Evolutionary conservation across 2,113 vertebrate genomes (phyloP), one percentile per base, ranked within the genome.

Genomic region (Coregonus clupeaformis): DNA sequence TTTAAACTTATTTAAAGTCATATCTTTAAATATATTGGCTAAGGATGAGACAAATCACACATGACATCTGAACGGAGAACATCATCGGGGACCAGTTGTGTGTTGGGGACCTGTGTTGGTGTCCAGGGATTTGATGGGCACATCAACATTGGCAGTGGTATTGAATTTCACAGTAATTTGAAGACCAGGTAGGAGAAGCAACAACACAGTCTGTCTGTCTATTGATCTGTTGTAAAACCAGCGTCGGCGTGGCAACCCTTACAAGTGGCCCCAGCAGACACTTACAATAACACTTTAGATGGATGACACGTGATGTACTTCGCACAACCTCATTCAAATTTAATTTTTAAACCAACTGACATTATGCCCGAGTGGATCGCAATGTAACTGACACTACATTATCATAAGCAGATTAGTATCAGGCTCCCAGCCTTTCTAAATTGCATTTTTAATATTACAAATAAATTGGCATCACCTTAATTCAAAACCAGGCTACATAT

Each of bases 371-470:
- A 65, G 4, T 67, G 65, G 65, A 67, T 42, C n/a, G 20, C 57
- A 60, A 16, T 16, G 57, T 3, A 29, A 20, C 65, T 32, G 30
- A 67, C 13, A 67, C 18, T 67, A 20, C 65, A 32, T 67, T 36
- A 67, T n/a, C 29, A 65, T 65, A n/a, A 66, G 6, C 63, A 6
- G 27, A 65, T 36, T 27, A 30, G 4, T 14, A n/a, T 11, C 30
- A 20, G 18, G 65, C 16, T 18, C 12, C 16, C 49, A 52, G 49
- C 4, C 49, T 1, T 18, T 52, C 49, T 67, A 67, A 30, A 67
- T 67, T 32, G 1, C 14, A 65, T 16, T 13, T 65, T 30, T 65
- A 29, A 65, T 65, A 67, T 67, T 36, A n/a, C 65, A 67, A 67
- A 67, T 67, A 9, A 36, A 67, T 36, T 67, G 65, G 14, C 65